phyloP scores from a whole-genome alignment of 1,140 invertebrate genomes.

The Psix sp. region DNA sequence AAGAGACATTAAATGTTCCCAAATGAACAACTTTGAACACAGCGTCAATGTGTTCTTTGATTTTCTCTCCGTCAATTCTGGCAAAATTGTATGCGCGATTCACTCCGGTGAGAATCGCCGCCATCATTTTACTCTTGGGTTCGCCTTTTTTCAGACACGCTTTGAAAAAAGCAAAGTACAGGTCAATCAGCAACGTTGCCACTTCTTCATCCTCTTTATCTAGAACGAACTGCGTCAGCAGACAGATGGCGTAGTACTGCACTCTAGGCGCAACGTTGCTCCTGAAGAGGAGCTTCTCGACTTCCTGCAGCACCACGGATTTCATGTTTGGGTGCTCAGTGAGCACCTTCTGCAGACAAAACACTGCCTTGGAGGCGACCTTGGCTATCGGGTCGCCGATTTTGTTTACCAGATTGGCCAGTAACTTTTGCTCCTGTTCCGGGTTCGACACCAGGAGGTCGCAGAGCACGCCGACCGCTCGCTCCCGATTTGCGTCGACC shows the following conservation, averaged over 20 bases:
- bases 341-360: slow-evolving; percentile 91
- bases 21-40: slow-evolving; percentile 94
- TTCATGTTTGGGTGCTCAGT: slow-evolving; percentile 95
- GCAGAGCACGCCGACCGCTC: slow-evolving; percentile 86
- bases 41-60: slow-evolving; percentile 86
- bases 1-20: slow-evolving; percentile 87
- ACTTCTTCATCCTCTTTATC: slow-evolving; percentile 84
- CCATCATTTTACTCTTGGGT: slow-evolving; percentile 94
- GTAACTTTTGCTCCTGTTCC: slow-evolving; percentile 91
- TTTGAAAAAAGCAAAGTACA: slow-evolving; percentile 98
- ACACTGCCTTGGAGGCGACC: slow-evolving; percentile 90
- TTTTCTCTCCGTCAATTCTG: slow-evolving; percentile 78
- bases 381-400: slow-evolving; percentile 94
- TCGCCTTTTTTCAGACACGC: slow-evolving; percentile 93
- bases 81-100: slow-evolving; percentile 91
- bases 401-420: slow-evolving; percentile 93
- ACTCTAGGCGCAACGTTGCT: slow-evolving; percentile 89
- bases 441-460: slow-evolving; percentile 89
- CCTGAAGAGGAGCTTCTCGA: slow-evolving; percentile 93
- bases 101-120: slow-evolving; percentile 90
- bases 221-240: slow-evolving; percentile 89
- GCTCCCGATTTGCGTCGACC: slow-evolving; percentile 88
- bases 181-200: slow-evolving; percentile 88
- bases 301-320: slow-evolving; percentile 88
- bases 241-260: slow-evolving; percentile 96